Base-by-base conservation (phyloP, 2,888 invertebrate genomes). In the Lasius fuliginosus region DNA sequence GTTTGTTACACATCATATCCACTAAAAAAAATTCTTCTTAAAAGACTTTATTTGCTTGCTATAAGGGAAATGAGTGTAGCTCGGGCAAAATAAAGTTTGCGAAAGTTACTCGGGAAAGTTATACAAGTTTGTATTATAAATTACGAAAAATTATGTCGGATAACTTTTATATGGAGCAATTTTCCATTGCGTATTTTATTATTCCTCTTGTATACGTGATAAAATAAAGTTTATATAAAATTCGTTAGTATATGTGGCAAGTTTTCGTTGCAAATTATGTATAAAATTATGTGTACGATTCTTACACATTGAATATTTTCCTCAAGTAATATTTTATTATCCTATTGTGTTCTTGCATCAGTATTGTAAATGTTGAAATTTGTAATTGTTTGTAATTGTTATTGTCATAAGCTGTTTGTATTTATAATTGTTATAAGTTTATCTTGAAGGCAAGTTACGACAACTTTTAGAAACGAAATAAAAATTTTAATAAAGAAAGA, bases 61-160 rank as follows among this genome's bases (percentile, higher is more conserved):
- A 36, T 36, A 36, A 30, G 18, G 18, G 40, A 6, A 79, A 60
- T 42, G 79, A 79, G 40, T 42, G 33, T 65, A 36, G 30, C 42
- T 9, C 53, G 33, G 15, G 27, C 58, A 33, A 65, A 74, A 75
- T 56, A 49, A 60, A 82, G 15, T 49, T 60, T 30, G 69, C 36
- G 53, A 62, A 46, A 69, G 69, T 53, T 58, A 18, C 36, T 42
- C 30, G 46, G 30, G 11, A 42, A 67, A 65, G 23, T 67, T 67
- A 49, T 56, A 46, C 18, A 67, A 75, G 30, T 65, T 65, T 73
- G 40, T 60, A 53, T 53, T 74, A 56, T 12, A 64, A 75, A 82
- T 67, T 67, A 58, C 12, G 33, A 46, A 67, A 67, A 49, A 23
- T 76, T 40, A 27, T 67, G 11, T 40, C 36, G 18, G 9, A n/a